Conservation (phyloP, 2,888 invertebrate species). For the Caenorhabditis uteleia region DNA sequence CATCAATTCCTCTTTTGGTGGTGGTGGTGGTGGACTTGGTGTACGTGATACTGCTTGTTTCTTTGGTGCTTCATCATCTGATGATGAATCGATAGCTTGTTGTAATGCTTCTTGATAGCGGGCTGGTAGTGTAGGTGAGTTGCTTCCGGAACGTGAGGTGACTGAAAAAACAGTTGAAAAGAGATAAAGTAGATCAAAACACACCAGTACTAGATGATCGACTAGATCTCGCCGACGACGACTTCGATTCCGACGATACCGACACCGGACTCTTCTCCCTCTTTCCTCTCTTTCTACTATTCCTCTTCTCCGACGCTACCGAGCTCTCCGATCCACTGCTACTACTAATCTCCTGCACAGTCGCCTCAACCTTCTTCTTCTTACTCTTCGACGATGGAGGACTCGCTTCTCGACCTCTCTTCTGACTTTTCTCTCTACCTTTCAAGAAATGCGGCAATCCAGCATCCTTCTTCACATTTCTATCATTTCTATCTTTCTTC, state of each 20-base stretch:
- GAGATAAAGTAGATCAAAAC: too few relatives aligned
- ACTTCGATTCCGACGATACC: not conserved
- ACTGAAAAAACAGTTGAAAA: not conserved
- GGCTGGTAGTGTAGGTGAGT: too few relatives aligned
- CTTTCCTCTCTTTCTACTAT: not conserved
- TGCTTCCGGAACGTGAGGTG: not conserved
- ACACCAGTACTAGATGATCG: constrained; percentile 12
- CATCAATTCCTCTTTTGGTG: constrained; percentile 2
- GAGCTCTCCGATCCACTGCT: too few relatives aligned
- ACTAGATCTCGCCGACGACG: constrained; percentile 6
- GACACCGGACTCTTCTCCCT: not conserved
- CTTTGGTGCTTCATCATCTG: not conserved
- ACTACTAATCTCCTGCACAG: too few relatives aligned
- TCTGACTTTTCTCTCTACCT: constrained; percentile 2
- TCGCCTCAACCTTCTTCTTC: not conserved
- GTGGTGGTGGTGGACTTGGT: constrained; percentile 10
- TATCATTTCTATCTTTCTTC: constrained; percentile 5
- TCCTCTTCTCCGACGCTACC: not conserved
- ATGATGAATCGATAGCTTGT: too few relatives aligned
- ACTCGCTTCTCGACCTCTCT: not conserved
- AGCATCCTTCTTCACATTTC: constrained; percentile 12
- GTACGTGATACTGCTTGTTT: not conserved
- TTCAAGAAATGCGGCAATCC: not conserved
- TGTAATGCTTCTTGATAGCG: too few relatives aligned
- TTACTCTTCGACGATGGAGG: too few relatives aligned